Base-by-base conservation (phyloP, 1,140 invertebrate species). In the Lepidurus apus region DNA sequence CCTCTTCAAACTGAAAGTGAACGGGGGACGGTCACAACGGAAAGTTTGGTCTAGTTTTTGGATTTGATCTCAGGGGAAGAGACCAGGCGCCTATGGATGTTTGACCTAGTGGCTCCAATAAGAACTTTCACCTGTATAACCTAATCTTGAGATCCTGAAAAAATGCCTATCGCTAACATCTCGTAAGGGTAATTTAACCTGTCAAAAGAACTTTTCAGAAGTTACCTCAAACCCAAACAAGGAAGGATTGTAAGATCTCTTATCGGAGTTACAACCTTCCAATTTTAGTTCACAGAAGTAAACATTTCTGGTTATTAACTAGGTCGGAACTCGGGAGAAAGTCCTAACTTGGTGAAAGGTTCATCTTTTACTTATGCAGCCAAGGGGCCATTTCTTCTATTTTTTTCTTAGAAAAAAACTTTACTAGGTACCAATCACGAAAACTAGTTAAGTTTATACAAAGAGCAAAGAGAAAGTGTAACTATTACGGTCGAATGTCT, bases 21-120 rank as follows among this genome's bases (percentile, higher is more conserved):
- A 65, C 53, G 53, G 53, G 17, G 53, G 53, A 65, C 34, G 3
- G 34, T 34, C 53, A 65, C 53, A 17, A n/a, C 21, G 9, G 53
- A 34, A 34, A 34, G 34, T 34, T 34, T 65, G 21, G 53, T 65
- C 53, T 65, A 65, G 53, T 65, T 65, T 13, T n/a, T 21, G 21
- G 53, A 65, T n/a, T 65, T 65, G 53, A 7, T n/a, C 21, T 21
- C 17, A 21, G 21, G 21, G 1, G 53, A 65, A 65, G 53, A 65
- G 53, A n/a, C 53, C 13, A n/a, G 53, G 53, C 53, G 53, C 53
- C 53, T 65, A 17, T 65, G 21, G 13, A 65, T 21, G 13, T 65
- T 65, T 65, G 53, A 65, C 53, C 53, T 65, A 65, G 53, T 65
- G 53, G 53, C 53, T 65, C 21, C 53, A 65, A 65, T 65, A 65